Base-by-base conservation (phyloP, 2,888 invertebrate species). In the Bimastos eiseni region DNA sequence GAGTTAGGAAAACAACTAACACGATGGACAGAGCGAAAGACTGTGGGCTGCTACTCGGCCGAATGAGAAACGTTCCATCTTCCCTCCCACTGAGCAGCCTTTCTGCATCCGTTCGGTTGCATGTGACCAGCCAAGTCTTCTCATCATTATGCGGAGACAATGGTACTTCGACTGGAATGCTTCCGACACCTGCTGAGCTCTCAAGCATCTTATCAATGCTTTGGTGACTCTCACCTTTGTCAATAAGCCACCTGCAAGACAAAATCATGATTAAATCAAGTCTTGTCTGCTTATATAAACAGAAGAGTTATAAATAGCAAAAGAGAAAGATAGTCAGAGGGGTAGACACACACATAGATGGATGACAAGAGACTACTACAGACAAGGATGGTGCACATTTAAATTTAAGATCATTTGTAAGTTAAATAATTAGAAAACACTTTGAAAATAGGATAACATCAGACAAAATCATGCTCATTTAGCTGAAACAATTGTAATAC, bases 51-150 rank as follows among this genome's bases (percentile, higher is more conserved):
- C 70, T 88, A 83, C 92, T 97, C 90, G 95, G 95, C 92, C 99
- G 96, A 93, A 99, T 97, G 91, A 99, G 96, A 95, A 99, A 99
- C 88, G 99, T 98, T 91, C 99, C 99, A 94, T 98, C 97, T 2
- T 97, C 97, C 93, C 97, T 97, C 17, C 96, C 97, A 38, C 96
- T 95, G 30, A 99, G 96, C 93, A 97, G 94, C 70, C 96, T 96
- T 94, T 98, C 97, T 17, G 99, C 98, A 92, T 97, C 96, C 0
- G 96, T 96, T 13, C 98, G 96, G 3, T 97, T 97, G 93, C 97
- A 97, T 92, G 97, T 96, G 4, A 94, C 92, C n/a, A 93, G 93
- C 95, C 95, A 95, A 15, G 93, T 93, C 33, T 91, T 91, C 92
- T 94, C 92, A 90, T 94, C 97, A 92, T 96, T 96, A 94, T 97